Evolutionary conservation across 2,888 invertebrate genomes (phyloP).

Genomic region (Drosophila paranaensis): DNA sequence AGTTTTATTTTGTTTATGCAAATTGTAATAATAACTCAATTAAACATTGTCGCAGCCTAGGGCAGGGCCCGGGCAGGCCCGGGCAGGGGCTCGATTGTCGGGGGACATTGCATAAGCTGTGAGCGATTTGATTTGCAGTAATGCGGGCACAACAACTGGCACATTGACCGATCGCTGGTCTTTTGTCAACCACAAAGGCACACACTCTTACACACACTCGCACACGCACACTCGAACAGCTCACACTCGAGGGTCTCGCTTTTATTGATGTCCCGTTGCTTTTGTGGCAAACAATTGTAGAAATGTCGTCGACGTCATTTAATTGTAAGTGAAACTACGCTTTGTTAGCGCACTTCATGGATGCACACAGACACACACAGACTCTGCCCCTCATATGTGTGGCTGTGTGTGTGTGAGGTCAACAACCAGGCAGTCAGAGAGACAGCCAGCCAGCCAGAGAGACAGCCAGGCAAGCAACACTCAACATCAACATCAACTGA

Average conservation of each 20-base stretch:
- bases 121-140: conserved; percentile 61
- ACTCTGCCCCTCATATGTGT: background rate
- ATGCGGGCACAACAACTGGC: conserved; percentile 78
- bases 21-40: conserved; percentile 78
- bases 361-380: conserved; percentile 7
- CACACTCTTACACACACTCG: conserved; percentile 18
- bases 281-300: conserved; percentile 73
- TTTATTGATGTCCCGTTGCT: conserved; percentile 80
- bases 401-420: conserved; percentile 53
- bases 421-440: conserved; percentile 55
- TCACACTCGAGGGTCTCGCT: conserved; percentile 61
- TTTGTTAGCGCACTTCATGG: conserved; percentile 60
- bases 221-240: conserved; percentile 8
- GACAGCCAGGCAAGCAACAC: conserved; percentile 56
- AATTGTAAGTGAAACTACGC: conserved; percentile 80
- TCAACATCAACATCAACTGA: conserved; percentile 65
- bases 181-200: conserved; percentile 45
- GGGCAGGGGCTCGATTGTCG: conserved; percentile 2
- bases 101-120: conserved; percentile 51
- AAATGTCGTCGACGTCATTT: conserved; percentile 78
- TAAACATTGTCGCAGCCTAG: conserved; percentile 51
- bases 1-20: conserved; percentile 64
- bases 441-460: conserved; percentile 6
- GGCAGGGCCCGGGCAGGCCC: background rate
- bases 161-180: conserved; percentile 74